These are phyloP conservation scores for Phallusia fumigata DNA, from an alignment of 23 tunicate species.

Conservation along the genomic window DNA sequence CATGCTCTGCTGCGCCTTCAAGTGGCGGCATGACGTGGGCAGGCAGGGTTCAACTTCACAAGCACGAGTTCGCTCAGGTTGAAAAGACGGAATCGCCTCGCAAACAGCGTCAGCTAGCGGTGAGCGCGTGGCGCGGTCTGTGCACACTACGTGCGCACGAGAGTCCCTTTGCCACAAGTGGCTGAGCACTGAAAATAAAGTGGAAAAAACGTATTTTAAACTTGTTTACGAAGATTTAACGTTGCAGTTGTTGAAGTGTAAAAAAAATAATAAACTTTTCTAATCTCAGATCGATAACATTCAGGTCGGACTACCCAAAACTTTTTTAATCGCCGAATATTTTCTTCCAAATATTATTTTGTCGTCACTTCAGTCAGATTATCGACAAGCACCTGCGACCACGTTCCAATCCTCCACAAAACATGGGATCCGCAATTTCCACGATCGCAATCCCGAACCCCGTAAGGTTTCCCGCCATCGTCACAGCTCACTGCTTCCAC, in stretches of 20 bases:
- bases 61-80: conserved; percentile 45
- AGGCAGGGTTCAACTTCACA: conserved; percentile 59
- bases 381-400: conserved; percentile 70
- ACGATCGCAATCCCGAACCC: conserved; percentile 64
- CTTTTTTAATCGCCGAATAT: too few species aligned
- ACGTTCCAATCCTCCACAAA: conserved; percentile 73
- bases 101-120: conserved; percentile 50
- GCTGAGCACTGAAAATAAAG: conserved; percentile 80
- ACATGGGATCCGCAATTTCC: conserved; percentile 50
- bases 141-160: conserved; percentile 73
- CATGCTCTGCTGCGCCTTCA: conserved; percentile 36
- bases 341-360: too few species aligned
- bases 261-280: too few species aligned
- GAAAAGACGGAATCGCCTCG: conserved; percentile 44
- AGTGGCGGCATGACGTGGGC: conserved; percentile 70
- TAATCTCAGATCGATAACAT: too few species aligned
- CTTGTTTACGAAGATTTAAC: too few species aligned
- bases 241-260: too few species aligned
- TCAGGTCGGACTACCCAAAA: too few species aligned
- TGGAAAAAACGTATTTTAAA: background rate
- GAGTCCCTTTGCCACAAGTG: conserved; percentile 66
- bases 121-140: conserved; percentile 43
- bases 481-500: conserved; percentile 46
- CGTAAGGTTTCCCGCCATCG: conserved; percentile 34
- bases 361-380: too few species aligned